A percentile compares a stretch with the other conserved stretches of the same genome.
phyloP scores from a whole-genome alignment of 2,113 vertebrate genomes.

The Mormyrus lacerda region DNA sequence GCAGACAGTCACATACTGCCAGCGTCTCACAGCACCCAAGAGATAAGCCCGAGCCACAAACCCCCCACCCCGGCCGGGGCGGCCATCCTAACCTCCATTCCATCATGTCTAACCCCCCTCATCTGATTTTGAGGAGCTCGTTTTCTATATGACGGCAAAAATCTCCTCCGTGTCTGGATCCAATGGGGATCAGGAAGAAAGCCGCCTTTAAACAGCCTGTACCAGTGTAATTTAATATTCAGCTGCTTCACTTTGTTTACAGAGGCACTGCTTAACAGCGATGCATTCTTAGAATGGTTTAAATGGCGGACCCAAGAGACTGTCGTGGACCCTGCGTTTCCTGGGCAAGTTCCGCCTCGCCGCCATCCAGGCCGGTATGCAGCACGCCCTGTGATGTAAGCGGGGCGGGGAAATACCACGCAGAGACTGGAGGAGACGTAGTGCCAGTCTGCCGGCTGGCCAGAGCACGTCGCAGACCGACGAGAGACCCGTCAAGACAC shows the following conservation, averaged over 20 bases:
- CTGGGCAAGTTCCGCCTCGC: background rate
- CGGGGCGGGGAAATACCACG: background rate
- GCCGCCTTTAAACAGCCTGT: background rate
- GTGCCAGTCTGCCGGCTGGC: background rate
- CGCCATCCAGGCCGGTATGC: background rate
- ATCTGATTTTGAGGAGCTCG: background rate
- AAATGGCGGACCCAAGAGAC: background rate
- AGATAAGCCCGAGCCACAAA: constrained; percentile 21
- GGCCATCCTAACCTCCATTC: background rate
- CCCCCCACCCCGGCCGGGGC: background rate
- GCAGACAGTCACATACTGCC: background rate
- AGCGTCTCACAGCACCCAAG: background rate
- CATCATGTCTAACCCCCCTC: background rate
- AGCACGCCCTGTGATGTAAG: background rate
- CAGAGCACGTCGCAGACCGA: background rate
- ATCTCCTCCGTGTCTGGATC: background rate
- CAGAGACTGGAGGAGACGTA: background rate
- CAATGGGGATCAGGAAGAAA: background rate
- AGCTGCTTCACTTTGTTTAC: background rate
- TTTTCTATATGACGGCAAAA: background rate
- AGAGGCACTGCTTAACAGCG: background rate
- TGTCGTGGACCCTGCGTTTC: background rate
- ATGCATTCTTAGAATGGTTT: background rate
- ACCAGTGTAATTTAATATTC: background rate
- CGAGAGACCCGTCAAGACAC: background rate